Evolutionary conservation across 2,797 vertebrate species (phyloP).

Genomic region (Enteromius anoplus): DNA sequence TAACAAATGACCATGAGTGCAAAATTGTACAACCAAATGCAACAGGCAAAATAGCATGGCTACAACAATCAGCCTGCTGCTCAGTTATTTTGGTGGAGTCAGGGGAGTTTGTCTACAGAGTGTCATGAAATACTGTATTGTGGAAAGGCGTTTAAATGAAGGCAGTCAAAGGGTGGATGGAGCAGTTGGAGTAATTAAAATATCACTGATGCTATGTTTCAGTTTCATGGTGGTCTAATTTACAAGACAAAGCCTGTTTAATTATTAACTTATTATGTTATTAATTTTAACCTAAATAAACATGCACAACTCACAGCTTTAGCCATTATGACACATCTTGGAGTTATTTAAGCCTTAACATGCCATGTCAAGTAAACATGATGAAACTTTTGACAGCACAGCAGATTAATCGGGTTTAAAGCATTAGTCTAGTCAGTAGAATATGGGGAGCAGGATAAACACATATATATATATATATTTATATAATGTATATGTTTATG

Average conservation of each 20-base stretch:
- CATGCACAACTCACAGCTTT: neutral
- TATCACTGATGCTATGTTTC: neutral
- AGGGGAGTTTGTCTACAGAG: slow-evolving; percentile 11
- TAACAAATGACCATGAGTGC: slow-evolving; percentile 54
- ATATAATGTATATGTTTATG: no score
- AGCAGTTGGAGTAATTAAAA: slow-evolving; percentile 10
- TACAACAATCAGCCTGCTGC: slow-evolving; percentile 46
- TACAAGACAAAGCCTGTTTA: neutral
- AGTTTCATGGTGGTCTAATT: neutral
- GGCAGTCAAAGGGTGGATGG: neutral
- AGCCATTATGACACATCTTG: neutral
- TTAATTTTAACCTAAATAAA: neutral
- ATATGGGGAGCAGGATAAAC: neutral
- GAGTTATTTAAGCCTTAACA: neutral
- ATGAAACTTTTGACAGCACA: neutral
- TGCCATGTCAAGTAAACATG: neutral
- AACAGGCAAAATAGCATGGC: slow-evolving; percentile 48
- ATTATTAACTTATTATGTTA: neutral
- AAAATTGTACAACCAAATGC: slow-evolving; percentile 45
- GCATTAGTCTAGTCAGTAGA: neutral
- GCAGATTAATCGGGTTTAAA: neutral
- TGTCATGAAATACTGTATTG: slow-evolving; percentile 19
- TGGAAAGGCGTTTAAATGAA: slow-evolving; percentile 14
- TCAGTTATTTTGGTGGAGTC: slow-evolving; percentile 43
- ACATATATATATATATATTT: no score